Base-by-base conservation (phyloP, 2,888 invertebrate genomes). In the Lasioglossum zephyrum region DNA sequence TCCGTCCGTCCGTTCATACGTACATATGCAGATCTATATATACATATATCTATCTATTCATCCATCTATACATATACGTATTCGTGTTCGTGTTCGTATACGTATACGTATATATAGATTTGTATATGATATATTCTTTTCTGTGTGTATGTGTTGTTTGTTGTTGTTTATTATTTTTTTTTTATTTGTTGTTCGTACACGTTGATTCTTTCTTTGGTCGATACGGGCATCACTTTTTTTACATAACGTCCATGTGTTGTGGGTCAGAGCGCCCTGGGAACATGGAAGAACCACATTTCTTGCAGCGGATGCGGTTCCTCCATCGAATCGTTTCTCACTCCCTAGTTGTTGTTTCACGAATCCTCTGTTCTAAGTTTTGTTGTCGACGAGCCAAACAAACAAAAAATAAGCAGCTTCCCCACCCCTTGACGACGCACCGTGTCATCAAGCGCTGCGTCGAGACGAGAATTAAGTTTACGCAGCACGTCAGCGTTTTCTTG, bases 241-340 rank as follows among this genome's bases (percentile, higher is more conserved):
- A 88, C 80, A 77, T 90, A 90, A 94, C 94, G 95, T 95, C 95
- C 95, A 95, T 95, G 95, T 95, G 95, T 95, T 95, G 95, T 95
- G 95, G 95, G 95, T 95, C 95, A 95, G 95, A 95, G 95, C 95
- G 94, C 95, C 95, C 95, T 94, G 90, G 81, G 81, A 73, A 88
- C 84, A 73, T 86, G 82, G 81, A 87, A 84, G 81, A 87, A 84
- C 80, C 79, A 81, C 77, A 82, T 49, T 76, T 80, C 77, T 81
- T 79, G 85, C 85, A 73, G 70, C 80, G 41, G 41, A 79, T 85
- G 72, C 83, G 85, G 75, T 85, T 84, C 79, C 84, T 66, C 18
- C 77, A 79, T 81, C 77, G 78, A 87, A 84, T 85, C 82, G 82
- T 81, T 77, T 87, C 79, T 76, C 77, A 53, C 22, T 77, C 79